Evolutionary conservation across 2,797 vertebrate species (phyloP), one percentile per base, ranked within the genome.

Genomic region (Eospalax fontanierii): DNA sequence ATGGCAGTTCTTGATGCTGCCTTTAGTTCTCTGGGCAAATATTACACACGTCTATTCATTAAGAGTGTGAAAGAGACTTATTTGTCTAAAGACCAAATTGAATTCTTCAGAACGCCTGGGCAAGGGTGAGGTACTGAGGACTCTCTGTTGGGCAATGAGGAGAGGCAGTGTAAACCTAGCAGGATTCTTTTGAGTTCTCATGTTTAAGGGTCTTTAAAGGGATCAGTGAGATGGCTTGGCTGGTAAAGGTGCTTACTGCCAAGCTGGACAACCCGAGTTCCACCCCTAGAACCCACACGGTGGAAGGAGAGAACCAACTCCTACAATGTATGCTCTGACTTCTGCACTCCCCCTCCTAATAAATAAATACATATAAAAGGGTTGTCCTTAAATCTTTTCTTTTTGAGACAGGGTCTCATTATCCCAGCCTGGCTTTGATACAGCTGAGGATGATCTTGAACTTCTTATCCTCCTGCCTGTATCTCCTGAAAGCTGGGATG

Each of bases 101-200:
- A 80, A 83, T 74, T 86, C 74, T 66, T 75, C 35, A 84, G 68
- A 61, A 90, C 90, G 63, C 85, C 61, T 2, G 26, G 57, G 46
- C 63, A 40, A 35, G 6, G 54, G 43, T n/a, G 26, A 89, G 21
- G 10, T 30, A 0, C 30, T 83, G 4, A 50, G 40, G 54, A 59
- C 57, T 26, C 3, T 50, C 54, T 57, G 12, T 5, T 65, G 35
- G 63, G 14, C 18, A 22, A 87, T 2, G 35, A 43, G 68, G 68
- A 75, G 74, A 70, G 63, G 43, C 0, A n/a, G 35, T 7, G 7
- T 63, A 46, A 73, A 18, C 43, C 26, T 1, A 43, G 43, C 4
- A 0, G 0, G 35, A 28, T 18, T 54, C 50, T 63, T 73, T 76
- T 65, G 28, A 9, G 16, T 30, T 75, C 59, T 8, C 35, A 68